Evolutionary conservation across 30 jellyfish, hydroid and myxozoan species (phyloP), one percentile per base, ranked within the genome.

Genomic region (Mastigias papua): DNA sequence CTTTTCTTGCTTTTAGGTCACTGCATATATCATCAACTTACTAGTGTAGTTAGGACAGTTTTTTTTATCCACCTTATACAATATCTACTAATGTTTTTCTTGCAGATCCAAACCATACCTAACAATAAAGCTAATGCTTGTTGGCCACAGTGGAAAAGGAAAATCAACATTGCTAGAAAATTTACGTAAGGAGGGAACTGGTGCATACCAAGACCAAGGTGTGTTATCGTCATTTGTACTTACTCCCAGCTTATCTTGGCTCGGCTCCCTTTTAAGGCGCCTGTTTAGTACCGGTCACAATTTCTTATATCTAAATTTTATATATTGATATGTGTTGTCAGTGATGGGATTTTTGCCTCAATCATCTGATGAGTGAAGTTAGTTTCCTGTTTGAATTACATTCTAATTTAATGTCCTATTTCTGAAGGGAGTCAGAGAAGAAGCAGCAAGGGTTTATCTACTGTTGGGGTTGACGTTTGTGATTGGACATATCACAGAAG

Each of bases 401-500:
- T n/a, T n/a, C n/a, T n/a, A n/a, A n/a, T 7, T 57, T 5, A 57
- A 0, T 23, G 48, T 19, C 61, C 1, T 71, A 30, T 37, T 20
- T 35, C 1, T 63, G 33, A 23, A 51, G 86, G 58, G 26, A 68
- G 57, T 65, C 73, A 73, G 51, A 71, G 87, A 46, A 87, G 74
- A 30, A 1, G 76, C 13, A 57, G 48, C 33, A 84, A 78, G 19
- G 60, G 66, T 34, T 86, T 51, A 42, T 88, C 97, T 0, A 94
- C 99, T 0, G 99, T 94, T 22, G 99, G 99, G 6, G 99, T 94
- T 22, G 99, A 94, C 35, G 92, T 94, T 0, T 89, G 97, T 80
- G 97, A 89, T 54, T 94, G 99, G 99, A 63, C 90, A 23, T 94
- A 84, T 65, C 84, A 74, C 32, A 91, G 58, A 54, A 78, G 80